Evolutionary conservation across 1,140 invertebrate genomes (phyloP).

Genomic region (Andricus grossulariae): DNA sequence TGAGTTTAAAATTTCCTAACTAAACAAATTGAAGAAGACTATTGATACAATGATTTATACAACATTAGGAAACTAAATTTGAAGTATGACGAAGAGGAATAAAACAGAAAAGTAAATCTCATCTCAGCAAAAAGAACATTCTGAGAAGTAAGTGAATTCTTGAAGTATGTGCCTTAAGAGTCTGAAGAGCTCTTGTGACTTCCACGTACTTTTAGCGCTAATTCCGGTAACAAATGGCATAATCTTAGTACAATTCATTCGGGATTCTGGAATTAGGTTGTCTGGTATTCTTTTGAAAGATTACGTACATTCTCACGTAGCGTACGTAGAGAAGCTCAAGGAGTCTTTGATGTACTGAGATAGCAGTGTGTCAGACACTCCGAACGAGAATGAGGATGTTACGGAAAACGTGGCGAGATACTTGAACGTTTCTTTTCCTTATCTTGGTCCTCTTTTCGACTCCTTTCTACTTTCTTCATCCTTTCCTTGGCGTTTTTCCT

Average conservation of each 20-base stretch:
- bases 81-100: not conserved
- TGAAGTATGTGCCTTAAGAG: not conserved
- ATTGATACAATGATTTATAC: no score
- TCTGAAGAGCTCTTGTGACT: not conserved
- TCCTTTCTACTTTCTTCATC: slow-evolving; percentile 45
- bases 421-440: not conserved
- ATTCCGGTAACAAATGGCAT: slow-evolving; percentile 18
- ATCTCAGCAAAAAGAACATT: slow-evolving; percentile 1
- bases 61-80: no score
- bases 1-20: no score
- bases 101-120: not conserved
- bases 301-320: slow-evolving; percentile 20
- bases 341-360: not conserved
- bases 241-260: slow-evolving; percentile 20
- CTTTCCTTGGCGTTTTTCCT: slow-evolving; percentile 5
- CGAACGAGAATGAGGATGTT: slow-evolving; percentile 32
- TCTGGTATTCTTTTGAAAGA: slow-evolving; percentile 21
- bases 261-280: slow-evolving; percentile 7
- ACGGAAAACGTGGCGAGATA: not conserved
- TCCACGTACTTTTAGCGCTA: not conserved
- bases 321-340: not conserved
- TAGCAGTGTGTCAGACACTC: not conserved
- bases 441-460: slow-evolving; percentile 40
- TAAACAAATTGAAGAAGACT: no score
- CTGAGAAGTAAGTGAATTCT: not conserved